These are phyloP conservation scores for Chrosomus eos DNA, from an alignment of 2,797 vertebrate genomes.

Conservation along the genomic window DNA sequence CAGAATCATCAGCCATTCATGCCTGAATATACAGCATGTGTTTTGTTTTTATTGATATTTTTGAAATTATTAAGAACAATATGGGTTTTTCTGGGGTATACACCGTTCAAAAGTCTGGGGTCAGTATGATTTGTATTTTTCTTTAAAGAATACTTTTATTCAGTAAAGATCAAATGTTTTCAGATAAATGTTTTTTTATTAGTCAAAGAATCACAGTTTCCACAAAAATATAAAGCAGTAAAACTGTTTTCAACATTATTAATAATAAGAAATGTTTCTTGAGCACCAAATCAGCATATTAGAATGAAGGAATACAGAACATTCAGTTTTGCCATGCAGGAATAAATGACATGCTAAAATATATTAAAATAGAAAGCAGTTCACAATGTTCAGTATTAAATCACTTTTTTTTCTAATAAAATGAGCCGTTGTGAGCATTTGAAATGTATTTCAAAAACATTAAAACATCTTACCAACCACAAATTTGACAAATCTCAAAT, in stretches of 20 bases:
- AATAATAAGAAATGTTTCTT: not conserved
- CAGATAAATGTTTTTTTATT: not conserved
- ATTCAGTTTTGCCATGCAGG: not conserved
- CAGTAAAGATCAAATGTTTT: not conserved
- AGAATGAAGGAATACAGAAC: not conserved
- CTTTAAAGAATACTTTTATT: not conserved
- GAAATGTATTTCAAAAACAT: not conserved
- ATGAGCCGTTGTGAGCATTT: not conserved
- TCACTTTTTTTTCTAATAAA: not conserved
- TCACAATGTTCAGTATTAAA: not conserved
- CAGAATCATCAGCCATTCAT: not conserved
- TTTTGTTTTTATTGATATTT: not conserved
- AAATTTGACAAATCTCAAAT: not conserved
- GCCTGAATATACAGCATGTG: not conserved
- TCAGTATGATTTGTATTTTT: not conserved
- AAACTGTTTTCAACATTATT: constrained; percentile 7
- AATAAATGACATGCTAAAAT: not conserved
- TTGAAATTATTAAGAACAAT: not conserved
- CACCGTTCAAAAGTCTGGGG: not conserved
- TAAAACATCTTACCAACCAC: not conserved
- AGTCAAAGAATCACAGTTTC: not conserved
- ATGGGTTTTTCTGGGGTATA: not conserved
- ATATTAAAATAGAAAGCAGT: not conserved
- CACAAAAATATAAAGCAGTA: too few species aligned
- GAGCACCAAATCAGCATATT: not conserved